phyloP scores from a whole-genome alignment of 2,113 vertebrate genomes.

The Seriola dumerili region DNA sequence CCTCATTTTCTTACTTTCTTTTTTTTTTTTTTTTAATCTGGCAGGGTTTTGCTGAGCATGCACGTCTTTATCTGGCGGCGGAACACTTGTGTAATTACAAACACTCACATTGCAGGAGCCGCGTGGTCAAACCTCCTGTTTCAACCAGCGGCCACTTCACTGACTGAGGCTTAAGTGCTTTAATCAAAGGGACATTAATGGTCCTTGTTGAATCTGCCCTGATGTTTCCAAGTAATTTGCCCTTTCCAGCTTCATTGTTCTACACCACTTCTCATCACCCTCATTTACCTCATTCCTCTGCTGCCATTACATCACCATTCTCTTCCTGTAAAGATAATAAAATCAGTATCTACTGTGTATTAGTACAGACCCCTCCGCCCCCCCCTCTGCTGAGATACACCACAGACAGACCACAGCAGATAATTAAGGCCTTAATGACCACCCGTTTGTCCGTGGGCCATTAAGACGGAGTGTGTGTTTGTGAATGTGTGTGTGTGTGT shows the following conservation, averaged over 20 bases:
- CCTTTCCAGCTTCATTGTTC: background rate
- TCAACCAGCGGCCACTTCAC: too few species aligned
- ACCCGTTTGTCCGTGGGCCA: conserved; percentile 40
- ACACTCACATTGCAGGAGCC: conserved; percentile 10
- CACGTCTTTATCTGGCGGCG: conserved; percentile 50
- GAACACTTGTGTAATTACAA: conserved; percentile 15
- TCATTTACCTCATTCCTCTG: background rate
- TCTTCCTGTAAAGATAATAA: conserved; percentile 33
- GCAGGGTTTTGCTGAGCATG: conserved; percentile 44
- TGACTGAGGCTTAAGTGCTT: conserved; percentile 7
- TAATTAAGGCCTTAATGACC: conserved; percentile 52
- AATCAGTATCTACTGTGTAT: conserved; percentile 29
- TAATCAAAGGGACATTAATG: conserved; percentile 27
- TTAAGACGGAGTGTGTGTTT: conserved; percentile 29
- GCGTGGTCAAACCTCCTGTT: background rate
- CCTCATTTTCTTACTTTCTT: conserved; percentile 51
- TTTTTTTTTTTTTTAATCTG: background rate
- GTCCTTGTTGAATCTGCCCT: background rate
- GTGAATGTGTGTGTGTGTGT: conserved; percentile 7
- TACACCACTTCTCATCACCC: background rate
- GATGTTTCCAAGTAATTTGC: conserved; percentile 17
- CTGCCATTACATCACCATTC: background rate
- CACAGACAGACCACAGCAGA: conserved; percentile 30
- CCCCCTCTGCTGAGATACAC: conserved; percentile 11
- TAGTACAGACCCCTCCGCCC: background rate